These are phyloP conservation scores for Hylomyscus alleni DNA, from an alignment of 2,797 vertebrate genomes.

Conservation along the genomic window DNA sequence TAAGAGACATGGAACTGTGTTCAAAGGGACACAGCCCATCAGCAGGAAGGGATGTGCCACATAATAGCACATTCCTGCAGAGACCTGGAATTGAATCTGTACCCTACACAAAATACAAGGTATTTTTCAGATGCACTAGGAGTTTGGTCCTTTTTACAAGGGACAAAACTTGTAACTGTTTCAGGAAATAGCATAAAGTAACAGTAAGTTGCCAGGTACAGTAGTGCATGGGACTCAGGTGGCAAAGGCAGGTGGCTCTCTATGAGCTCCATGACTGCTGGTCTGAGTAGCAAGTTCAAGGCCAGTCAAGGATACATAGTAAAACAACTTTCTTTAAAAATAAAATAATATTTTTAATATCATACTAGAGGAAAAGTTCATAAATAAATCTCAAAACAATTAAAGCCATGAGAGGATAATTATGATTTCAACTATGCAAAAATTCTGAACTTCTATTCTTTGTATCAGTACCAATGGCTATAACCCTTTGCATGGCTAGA, in stretches of 20 bases:
- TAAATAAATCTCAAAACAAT: neutral
- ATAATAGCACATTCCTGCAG: neutral
- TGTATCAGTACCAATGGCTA: neutral
- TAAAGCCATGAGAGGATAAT: neutral
- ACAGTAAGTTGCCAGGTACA: neutral
- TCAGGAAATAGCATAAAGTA: neutral
- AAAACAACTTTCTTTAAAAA: neutral
- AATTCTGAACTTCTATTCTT: neutral
- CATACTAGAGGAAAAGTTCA: neutral
- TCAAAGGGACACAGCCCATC: no score
- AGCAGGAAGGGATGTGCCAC: neutral
- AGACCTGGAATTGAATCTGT: neutral
- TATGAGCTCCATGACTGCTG: neutral
- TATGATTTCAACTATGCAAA: neutral
- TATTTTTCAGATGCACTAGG: neutral
- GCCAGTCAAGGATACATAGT: no score
- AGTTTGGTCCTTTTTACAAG: neutral
- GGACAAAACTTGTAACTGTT: neutral
- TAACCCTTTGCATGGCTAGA: no score
- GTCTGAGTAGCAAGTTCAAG: no score
- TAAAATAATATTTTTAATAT: neutral
- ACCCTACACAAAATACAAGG: neutral
- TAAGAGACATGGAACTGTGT: neutral
- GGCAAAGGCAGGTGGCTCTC: neutral
- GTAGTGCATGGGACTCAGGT: neutral